phyloP scores from a whole-genome alignment of 1,140 invertebrate genomes.

The Bombyx mori region DNA sequence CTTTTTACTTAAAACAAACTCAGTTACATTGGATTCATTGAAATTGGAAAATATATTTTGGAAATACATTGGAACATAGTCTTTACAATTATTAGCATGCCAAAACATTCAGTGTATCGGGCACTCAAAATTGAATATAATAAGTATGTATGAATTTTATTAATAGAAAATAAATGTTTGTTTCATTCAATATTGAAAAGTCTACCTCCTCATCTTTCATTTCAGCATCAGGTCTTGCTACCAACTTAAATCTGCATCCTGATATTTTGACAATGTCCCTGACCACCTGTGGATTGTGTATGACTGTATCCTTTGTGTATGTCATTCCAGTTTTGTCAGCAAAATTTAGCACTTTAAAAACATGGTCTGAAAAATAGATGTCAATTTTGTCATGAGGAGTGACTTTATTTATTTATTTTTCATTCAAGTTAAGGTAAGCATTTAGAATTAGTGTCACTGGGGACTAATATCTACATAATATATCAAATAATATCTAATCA shows the following conservation, averaged over 20 bases:
- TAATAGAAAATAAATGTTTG: background rate
- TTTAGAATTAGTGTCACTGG: no score
- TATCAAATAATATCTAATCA: no score
- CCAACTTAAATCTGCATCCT: conserved; percentile 73
- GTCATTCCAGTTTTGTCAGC: conserved; percentile 71
- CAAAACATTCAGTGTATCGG: no score
- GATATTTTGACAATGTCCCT: conserved; percentile 77
- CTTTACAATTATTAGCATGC: no score
- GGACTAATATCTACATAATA: no score
- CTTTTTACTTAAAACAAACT: no score
- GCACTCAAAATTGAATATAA: background rate
- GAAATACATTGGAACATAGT: no score
- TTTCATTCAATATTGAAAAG: background rate
- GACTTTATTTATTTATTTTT: no score
- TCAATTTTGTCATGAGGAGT: background rate
- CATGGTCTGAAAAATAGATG: conserved; percentile 72
- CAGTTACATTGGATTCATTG: no score
- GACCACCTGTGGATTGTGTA: conserved; percentile 72
- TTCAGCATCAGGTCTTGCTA: conserved; percentile 61
- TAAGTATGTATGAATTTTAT: background rate
- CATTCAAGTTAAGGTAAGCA: no score
- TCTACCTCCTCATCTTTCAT: conserved; percentile 50
- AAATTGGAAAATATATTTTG: no score
- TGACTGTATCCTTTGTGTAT: conserved; percentile 38
- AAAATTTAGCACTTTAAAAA: conserved; percentile 79